Base-by-base conservation (phyloP, 1,140 invertebrate genomes). In the Drosophila cardini region DNA sequence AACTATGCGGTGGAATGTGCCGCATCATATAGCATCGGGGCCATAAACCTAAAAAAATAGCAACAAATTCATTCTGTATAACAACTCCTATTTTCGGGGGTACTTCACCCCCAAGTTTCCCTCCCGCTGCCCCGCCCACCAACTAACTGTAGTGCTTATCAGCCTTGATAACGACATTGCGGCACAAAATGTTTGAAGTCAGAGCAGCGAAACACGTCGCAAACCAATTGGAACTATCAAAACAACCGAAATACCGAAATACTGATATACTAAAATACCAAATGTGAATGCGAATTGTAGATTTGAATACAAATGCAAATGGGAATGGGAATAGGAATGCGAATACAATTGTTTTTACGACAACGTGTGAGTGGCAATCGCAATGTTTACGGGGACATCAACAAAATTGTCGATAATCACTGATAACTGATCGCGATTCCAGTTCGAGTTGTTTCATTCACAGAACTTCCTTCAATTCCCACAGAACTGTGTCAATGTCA, bases 111-210 rank as follows among this genome's bases (percentile, higher is more conserved):
- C 21, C 21, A 5, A 26, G 21, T 2, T 26, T 11, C 2, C 4
- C 36, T 7, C 34, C 34, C 10, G 15, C 11, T 0, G 30, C 43
- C 18, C 16, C 56, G 7, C 21, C n/a, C 45, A 7, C 45, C 30
- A 15, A 10, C 18, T 5, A 21, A 13, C 42, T 11, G n/a, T n/a
- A 40, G 30, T 42, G 43, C 60, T 82, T 82, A 82, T 82, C 80
- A 50, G 56, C 26, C 36, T 42, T 43, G 34, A 40, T 69, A 57
- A 48, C 64, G 48, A 13, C 48, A 16, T 18, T 8, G 56, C 71
- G 71, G 71, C 42, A 32, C 21, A 26, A 26, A 42, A 34, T 65
- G 40, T 72, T 75, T 75, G 68, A 77, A 77, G 78, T 80, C 36
- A 36, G 26, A 2, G 53, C 45, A 40, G 13, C 16, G 30, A 30